Percentiles rank a stretch among this genome's conserved stretches.
These are phyloP conservation scores for Lophotis ruficrista DNA, from an alignment of 2,113 vertebrate species.

Conservation along the genomic window DNA sequence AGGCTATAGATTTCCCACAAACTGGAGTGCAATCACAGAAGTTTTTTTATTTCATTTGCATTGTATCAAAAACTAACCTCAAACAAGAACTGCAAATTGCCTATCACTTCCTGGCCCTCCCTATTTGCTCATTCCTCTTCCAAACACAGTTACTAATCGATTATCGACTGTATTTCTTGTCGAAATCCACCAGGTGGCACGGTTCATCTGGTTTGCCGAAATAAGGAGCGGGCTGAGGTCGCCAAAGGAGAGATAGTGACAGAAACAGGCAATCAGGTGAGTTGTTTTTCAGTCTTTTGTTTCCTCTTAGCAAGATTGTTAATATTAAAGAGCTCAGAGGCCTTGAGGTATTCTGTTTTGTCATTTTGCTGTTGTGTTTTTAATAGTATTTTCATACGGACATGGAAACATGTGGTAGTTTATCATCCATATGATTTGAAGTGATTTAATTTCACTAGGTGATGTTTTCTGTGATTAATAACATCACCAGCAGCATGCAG, in stretches of 20 bases:
- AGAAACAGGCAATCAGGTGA: constrained; percentile 79
- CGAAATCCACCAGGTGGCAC: constrained; percentile 81
- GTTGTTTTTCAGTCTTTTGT: not conserved
- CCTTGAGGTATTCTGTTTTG: not conserved
- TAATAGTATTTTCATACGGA: not conserved
- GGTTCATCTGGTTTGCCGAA: constrained; percentile 85
- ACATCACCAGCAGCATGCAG: not conserved
- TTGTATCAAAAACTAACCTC: not conserved
- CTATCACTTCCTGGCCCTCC: not conserved
- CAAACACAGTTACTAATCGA: not conserved
- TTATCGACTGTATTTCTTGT: not conserved
- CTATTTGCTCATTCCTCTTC: not conserved
- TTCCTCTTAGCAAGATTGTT: not conserved
- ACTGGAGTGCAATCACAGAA: not conserved
- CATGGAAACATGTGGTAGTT: not conserved
- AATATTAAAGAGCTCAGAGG: not conserved
- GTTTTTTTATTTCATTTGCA: not conserved
- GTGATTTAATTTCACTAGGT: not conserved
- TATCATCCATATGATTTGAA: not conserved
- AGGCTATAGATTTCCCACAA: not conserved
- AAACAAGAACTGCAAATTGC: not conserved
- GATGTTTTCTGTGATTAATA: not conserved
- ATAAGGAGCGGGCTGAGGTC: constrained; percentile 73
- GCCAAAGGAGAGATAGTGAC: constrained; percentile 80
- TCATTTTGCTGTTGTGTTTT: not conserved